Conservation (phyloP, 2,113 vertebrate species). For the Chauna torquata region DNA sequence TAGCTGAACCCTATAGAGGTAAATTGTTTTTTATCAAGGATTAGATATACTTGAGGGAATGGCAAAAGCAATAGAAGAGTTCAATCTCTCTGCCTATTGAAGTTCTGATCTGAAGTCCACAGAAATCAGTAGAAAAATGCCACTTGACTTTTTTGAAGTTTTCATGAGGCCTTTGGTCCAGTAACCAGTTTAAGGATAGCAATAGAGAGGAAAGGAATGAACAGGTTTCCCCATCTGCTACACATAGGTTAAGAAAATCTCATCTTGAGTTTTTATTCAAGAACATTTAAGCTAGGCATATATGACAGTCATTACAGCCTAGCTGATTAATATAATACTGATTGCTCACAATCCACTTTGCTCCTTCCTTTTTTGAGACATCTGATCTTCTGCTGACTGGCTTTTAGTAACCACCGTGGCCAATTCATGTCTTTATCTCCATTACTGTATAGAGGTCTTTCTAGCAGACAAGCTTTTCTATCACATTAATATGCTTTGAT, state of each 20-base stretch:
- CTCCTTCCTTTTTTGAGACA: background rate
- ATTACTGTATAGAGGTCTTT: background rate
- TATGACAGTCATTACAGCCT: background rate
- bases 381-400: background rate
- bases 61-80: background rate
- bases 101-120: background rate
- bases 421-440: conserved; percentile 14
- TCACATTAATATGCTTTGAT: background rate
- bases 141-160: background rate
- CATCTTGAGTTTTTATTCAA: background rate
- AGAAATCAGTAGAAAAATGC: background rate
- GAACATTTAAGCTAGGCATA: background rate
- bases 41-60: background rate
- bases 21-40: background rate
- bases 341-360: background rate
- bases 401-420: conserved; percentile 13
- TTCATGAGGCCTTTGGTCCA: background rate
- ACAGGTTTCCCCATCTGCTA: background rate
- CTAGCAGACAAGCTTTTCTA: background rate
- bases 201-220: background rate
- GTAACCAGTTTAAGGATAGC: background rate
- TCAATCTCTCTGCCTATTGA: background rate
- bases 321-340: background rate
- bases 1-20: background rate
- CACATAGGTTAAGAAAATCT: background rate